Conservation (phyloP, 2,113 vertebrate species). For the Rattus rattus region DNA sequence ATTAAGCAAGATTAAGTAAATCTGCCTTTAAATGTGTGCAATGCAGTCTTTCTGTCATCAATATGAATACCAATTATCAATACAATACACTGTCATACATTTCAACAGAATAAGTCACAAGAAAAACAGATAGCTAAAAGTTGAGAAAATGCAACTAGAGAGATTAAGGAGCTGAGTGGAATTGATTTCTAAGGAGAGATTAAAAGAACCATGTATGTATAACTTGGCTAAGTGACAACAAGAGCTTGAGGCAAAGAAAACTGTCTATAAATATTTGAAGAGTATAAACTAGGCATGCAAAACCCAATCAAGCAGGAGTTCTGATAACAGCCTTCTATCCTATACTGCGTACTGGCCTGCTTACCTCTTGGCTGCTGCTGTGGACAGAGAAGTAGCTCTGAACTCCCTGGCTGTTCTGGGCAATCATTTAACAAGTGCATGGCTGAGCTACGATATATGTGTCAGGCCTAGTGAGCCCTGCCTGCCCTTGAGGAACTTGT, state of each 20-base stretch:
- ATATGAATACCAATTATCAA: too few relatives aligned
- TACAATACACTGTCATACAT: background rate
- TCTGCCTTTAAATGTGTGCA: background rate
- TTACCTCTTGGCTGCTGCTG: background rate
- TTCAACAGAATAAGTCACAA: constrained; percentile 59
- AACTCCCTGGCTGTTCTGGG: background rate
- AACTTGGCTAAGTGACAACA: constrained; percentile 81
- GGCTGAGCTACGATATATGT: background rate
- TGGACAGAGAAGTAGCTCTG: background rate
- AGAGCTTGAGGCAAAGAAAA: constrained; percentile 76
- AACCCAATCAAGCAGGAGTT: constrained; percentile 68
- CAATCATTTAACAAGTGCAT: background rate
- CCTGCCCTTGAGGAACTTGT: constrained; percentile 29
- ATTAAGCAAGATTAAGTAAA: constrained; percentile 2
- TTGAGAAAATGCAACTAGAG: constrained; percentile 62
- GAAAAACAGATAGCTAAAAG: constrained; percentile 65
- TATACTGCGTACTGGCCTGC: background rate
- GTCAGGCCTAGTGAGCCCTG: background rate
- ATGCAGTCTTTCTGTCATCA: background rate
- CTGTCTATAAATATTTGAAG: constrained; percentile 83
- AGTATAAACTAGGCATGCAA: constrained; percentile 76
- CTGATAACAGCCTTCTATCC: constrained; percentile 49
- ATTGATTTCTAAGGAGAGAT: constrained; percentile 80
- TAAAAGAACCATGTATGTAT: constrained; percentile 80
- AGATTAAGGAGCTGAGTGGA: constrained; percentile 70